Percentiles rank a stretch among this genome's conserved stretches.
Conservation (phyloP, 2,797 vertebrate species). For the Bucorvus abyssinicus region DNA sequence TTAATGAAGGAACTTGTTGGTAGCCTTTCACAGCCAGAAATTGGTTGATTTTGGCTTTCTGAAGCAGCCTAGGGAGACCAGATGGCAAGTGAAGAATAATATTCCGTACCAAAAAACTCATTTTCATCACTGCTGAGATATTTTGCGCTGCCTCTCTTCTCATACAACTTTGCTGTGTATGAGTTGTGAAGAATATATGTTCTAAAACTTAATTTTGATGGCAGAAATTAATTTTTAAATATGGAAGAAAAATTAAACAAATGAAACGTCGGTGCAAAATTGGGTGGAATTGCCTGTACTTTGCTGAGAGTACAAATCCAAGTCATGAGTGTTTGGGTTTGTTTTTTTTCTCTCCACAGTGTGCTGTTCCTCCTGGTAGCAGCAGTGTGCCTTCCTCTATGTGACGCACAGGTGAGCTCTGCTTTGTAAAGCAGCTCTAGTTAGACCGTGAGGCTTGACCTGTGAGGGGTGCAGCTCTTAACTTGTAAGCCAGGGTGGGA, state of each 20-base stretch:
- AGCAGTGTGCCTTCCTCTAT: slow-evolving; percentile 81
- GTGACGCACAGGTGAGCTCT: slow-evolving; percentile 83
- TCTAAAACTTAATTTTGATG: background rate
- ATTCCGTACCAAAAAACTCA: background rate
- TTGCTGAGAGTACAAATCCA: background rate
- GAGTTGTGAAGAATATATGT: background rate
- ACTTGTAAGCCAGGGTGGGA: background rate
- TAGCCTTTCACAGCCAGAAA: background rate
- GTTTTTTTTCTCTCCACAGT: slow-evolving; percentile 46
- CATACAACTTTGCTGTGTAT: background rate
- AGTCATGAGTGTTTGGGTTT: background rate
- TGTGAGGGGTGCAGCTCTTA: background rate
- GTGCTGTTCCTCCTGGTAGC: slow-evolving; percentile 76
- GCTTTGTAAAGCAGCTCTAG: background rate
- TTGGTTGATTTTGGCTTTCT: background rate
- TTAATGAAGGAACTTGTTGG: background rate
- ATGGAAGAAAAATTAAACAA: background rate
- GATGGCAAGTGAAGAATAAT: background rate
- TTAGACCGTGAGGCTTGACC: background rate
- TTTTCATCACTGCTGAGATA: background rate
- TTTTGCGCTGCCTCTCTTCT: background rate
- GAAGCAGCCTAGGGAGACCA: background rate
- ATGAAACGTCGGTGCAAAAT: background rate
- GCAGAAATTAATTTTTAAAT: background rate
- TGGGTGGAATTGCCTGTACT: background rate